Base-by-base conservation (phyloP, 2,797 vertebrate genomes). In the Pteropus rufus region DNA sequence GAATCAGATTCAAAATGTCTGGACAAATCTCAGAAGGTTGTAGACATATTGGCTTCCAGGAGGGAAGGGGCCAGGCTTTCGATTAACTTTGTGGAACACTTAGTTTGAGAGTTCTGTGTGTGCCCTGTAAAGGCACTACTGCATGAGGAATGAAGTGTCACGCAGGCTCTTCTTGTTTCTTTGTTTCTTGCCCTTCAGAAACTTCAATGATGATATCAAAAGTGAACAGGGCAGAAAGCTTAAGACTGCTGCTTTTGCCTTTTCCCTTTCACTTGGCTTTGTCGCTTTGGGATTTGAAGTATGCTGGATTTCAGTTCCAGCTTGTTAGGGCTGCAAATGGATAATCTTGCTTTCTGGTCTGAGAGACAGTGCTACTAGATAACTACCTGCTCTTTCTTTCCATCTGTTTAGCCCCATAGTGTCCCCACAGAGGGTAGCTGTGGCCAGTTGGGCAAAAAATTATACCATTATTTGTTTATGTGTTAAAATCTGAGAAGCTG, bases 211-310 rank as follows among this genome's bases (percentile, higher is more conserved):
- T 73, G 49, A 36, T n/a, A 86, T 24, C 24, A 67, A 26, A 34
- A 86, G 14, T 31, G 18, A n/a, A 3, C 31, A 46, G 16, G 41
- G 18, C 24, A 12, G 70, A 56, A 62, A 92, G 44, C 7, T 85
- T 62, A 80, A 52, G 14, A 19, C 39, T n/a, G 34, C 75, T 82
- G 58, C 6, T 77, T 0, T 12, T 96, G 67, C 46, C 39, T 92
- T 91, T 52, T 36, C 19, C 26, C 26, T 39, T 73, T 72, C 58
- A 92, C 1, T 18, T 94, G 70, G 10, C 24, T 89, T 75, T 90
- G 91, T 73, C 62, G 67, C 65, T 65, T 89, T 60, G 75, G 34
- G 67, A 88, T 91, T 95, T 81, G 76, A 97, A 56, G 6, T 29
- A 3, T 65, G 34, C 88, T 79, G 54, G 41, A 24, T 54, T 91